Evolutionary conservation across 2,888 invertebrate species (phyloP), one percentile per base, ranked within the genome.

Genomic region (Acholoe squamosa): DNA sequence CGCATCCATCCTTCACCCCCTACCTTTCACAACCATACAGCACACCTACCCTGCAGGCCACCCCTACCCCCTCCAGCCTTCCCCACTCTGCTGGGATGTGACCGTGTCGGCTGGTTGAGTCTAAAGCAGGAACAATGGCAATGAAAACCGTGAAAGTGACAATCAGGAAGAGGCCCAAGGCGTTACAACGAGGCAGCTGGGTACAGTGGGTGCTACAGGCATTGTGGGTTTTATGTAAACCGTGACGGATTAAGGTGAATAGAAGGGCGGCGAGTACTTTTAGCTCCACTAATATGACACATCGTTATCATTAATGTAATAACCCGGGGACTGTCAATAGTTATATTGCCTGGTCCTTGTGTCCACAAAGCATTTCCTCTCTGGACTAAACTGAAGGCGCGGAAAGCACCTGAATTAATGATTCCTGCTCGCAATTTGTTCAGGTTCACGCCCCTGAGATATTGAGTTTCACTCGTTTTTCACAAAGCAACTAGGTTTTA

Each of bases 131-230:
- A 80, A 80, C 43, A 80, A 80, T 80, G 80, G 80, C 80, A 34
- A 80, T 80, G 80, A 80, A 80, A 80, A 80, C 80, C 80, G 80
- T 80, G 80, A 80, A 80, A 80, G 80, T 80, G 80, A 80, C 80
- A 80, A 80, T 43, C 14, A 16, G 80, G 80, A 43, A 14, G 80
- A 14, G 80, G 34, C 16, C 34, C 34, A 80, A 43, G 80, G 80
- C 43, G 71, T 71, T 71, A 71, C 71, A 71, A 25, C 71, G 71
- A 10, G 71, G n/a, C 71, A 71, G 71, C 71, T 71, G 71, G 71
- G 71, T 14, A 1, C 71, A 25, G 28, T 25, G 28, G 43, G 14
- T 25, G 28, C 25, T 43, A 43, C 34, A 34, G 33, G 43, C 80
- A 33, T 34, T 80, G 80, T 80, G 80, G 43, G 80, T 80, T 80